Base-by-base conservation (phyloP, 2,888 invertebrate species). In the Erannis defoliaria region DNA sequence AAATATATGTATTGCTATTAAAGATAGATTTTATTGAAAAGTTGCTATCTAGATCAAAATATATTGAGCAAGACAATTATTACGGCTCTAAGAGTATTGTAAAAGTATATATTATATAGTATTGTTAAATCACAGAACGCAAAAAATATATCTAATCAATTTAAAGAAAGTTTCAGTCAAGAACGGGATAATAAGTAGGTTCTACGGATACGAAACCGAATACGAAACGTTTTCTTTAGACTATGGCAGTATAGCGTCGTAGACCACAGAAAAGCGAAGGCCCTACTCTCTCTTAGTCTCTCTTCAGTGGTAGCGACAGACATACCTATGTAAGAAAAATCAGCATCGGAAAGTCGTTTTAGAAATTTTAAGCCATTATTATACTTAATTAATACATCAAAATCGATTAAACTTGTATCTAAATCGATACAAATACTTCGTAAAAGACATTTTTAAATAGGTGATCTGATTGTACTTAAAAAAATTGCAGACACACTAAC, bases 41-140 rank as follows among this genome's bases (percentile, higher is more conserved):
- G 4, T 26, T 19, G 40, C 48, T 14, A 18, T 18, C n/a, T n/a
- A n/a, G n/a, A n/a, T n/a, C n/a, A n/a, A n/a, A 37, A 43, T 29
- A 51, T 19, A 21, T 55, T 61, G 61, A 61, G 61, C 61, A 61
- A 61, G 26, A 50, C 14, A 35, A 14, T 4, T 12, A 26, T 49
- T 55, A 60, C 37, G 12, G 35, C 43, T 55, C 31, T 26, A 26
- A 6, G 1, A 26, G 26, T 26, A 26, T 5, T 26, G 1, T n/a
- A n/a, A n/a, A n/a, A n/a, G n/a, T n/a, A n/a, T n/a, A n/a, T n/a
- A n/a, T n/a, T n/a, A n/a, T n/a, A 46, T 26, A 26, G 43, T 55
- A 55, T 37, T 42, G 40, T 49, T 21, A 35, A 49, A 55, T 50
- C 60, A 60, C 60, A 55, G 40, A 31, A 54, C 40, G 33, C 9